These are phyloP conservation scores for Cardiocondyla obscurior DNA, from an alignment of 1,140 invertebrate species.

Conservation along the genomic window DNA sequence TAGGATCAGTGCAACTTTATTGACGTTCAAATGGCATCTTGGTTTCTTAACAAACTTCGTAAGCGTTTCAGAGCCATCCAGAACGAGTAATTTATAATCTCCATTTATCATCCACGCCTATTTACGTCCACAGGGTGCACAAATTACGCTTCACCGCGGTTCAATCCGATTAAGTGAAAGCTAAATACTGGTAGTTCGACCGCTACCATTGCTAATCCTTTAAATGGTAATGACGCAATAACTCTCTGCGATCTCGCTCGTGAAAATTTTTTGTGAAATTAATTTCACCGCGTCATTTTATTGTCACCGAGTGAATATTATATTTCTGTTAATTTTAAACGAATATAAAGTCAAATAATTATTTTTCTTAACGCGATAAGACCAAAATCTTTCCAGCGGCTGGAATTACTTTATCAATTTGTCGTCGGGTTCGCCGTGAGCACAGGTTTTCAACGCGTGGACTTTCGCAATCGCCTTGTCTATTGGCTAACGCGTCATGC, in stretches of 20 bases:
- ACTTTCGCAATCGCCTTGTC: conserved; percentile 70
- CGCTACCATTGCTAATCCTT: conserved; percentile 60
- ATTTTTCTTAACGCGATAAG: too few relatives aligned
- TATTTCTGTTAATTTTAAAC: neutral
- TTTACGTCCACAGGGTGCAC: conserved; percentile 39
- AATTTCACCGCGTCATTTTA: neutral
- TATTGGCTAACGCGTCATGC: conserved; percentile 71
- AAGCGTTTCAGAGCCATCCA: conserved; percentile 18
- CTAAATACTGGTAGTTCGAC: conserved; percentile 29
- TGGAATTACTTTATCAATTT: conserved; percentile 55
- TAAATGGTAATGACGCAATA: conserved; percentile 45
- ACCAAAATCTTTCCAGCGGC: neutral
- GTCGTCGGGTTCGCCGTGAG: conserved; percentile 28
- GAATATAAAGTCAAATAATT: neutral
- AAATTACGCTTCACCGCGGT: conserved; percentile 33
- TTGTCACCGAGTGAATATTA: neutral
- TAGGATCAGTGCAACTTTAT: conserved; percentile 18
- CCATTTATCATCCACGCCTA: conserved; percentile 49
- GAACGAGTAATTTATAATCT: conserved; percentile 44
- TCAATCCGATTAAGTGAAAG: conserved; percentile 60
- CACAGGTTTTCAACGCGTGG: conserved; percentile 63
- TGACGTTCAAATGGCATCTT: neutral
- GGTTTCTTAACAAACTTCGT: conserved; percentile 41
- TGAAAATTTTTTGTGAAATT: conserved; percentile 39
- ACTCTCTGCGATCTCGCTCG: neutral